A percentile compares a stretch with the other conserved stretches of the same genome.
These are phyloP conservation scores for Plectrocnemia conspersa DNA, from an alignment of 1,140 invertebrate genomes.

Conservation along the genomic window DNA sequence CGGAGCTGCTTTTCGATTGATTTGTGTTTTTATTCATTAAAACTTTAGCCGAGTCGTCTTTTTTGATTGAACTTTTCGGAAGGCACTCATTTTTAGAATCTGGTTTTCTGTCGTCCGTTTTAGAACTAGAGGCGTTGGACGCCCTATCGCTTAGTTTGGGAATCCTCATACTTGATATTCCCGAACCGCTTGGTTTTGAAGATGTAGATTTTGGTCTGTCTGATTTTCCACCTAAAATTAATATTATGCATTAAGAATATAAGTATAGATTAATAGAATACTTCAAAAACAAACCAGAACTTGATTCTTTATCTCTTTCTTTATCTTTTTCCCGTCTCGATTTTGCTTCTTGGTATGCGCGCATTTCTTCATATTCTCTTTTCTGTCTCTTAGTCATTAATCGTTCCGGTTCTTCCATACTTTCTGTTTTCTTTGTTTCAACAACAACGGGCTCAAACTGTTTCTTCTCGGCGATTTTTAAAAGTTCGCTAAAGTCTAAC, in stretches of 20 bases:
- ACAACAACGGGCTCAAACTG: constrained; percentile 69
- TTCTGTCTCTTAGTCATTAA: constrained; percentile 77
- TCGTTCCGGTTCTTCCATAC: constrained; percentile 59
- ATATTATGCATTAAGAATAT: background rate
- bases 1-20: too few relatives aligned
- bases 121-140: constrained; percentile 25
- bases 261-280: constrained; percentile 13
- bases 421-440: constrained; percentile 57
- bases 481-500: constrained; percentile 66
- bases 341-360: constrained; percentile 39
- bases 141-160: constrained; percentile 50
- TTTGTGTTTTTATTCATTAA: background rate
- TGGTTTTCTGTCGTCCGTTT: background rate
- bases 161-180: constrained; percentile 41
- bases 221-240: constrained; percentile 24
- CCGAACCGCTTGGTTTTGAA: background rate
- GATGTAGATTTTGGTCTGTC: constrained; percentile 16
- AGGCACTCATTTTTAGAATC: background rate
- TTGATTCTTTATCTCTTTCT: constrained; percentile 12
- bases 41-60: background rate
- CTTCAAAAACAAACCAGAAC: background rate
- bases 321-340: constrained; percentile 24
- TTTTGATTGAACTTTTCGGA: background rate
- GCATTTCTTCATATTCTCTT: constrained; percentile 62
- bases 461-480: constrained; percentile 79